Percentiles rank a stretch among this genome's conserved stretches.
Conservation (phyloP, 2,113 vertebrate genomes). For the Callipepla squamata region DNA sequence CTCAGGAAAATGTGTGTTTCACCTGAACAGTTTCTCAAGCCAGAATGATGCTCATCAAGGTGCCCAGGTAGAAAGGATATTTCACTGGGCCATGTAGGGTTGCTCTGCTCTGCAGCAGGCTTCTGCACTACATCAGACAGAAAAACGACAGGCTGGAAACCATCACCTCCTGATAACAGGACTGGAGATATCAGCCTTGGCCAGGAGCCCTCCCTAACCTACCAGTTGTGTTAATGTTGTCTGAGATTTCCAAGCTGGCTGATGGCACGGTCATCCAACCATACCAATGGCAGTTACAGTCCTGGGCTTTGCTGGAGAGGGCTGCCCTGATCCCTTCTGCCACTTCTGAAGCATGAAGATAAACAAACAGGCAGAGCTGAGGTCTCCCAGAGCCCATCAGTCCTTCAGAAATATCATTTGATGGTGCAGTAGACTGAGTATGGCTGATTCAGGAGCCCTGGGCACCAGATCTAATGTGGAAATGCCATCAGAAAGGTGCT, state of each 20-base stretch:
- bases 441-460: neutral
- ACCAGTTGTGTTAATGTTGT: neutral
- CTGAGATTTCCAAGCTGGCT: neutral
- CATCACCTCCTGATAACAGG: neutral
- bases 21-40: neutral
- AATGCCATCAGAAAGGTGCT: neutral
- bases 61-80: neutral
- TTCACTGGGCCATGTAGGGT: neutral
- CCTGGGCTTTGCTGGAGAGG: neutral
- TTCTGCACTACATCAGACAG: accelerated
- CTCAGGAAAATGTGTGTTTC: accelerated
- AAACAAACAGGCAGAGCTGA: accelerated
- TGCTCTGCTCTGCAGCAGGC: neutral
- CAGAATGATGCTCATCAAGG: accelerated
- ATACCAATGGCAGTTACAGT: neutral
- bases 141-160: neutral
- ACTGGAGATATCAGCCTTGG: neutral
- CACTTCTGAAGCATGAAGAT: neutral
- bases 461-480: neutral
- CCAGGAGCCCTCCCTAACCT: neutral
- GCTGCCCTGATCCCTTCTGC: neutral
- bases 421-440: neutral
- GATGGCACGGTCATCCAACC: neutral
- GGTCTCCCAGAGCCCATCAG: neutral
- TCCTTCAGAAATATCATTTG: neutral